These are phyloP conservation scores for Sturmia bella DNA, from an alignment of 2,888 invertebrate species.

Conservation along the genomic window DNA sequence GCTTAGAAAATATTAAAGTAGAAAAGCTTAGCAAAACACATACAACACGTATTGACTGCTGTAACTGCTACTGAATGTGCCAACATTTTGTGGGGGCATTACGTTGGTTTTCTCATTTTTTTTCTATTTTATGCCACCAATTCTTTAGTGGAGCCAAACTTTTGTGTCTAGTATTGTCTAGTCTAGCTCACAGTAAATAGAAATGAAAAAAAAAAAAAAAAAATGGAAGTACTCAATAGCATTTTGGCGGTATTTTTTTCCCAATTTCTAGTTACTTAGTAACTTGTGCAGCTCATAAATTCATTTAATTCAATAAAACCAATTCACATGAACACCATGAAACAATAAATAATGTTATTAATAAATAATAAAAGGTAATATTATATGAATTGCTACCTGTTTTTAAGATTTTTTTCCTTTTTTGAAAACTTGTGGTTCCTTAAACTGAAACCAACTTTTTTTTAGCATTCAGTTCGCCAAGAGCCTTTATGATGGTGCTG, in stretches of 20 bases:
- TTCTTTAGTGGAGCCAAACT: constrained; percentile 59
- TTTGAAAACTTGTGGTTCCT: constrained; percentile 29
- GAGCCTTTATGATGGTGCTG: constrained; percentile 63
- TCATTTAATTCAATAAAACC: constrained; percentile 73
- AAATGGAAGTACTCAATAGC: constrained; percentile 53
- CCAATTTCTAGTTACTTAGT: constrained; percentile 45
- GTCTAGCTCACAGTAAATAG: constrained; percentile 32
- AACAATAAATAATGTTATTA: constrained; percentile 81
- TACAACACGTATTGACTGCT: constrained; percentile 72
- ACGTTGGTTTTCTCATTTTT: constrained; percentile 49
- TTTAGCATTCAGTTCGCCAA: constrained; percentile 39
- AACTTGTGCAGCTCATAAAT: constrained; percentile 69
- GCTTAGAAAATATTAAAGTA: constrained; percentile 67
- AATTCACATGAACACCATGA: constrained; percentile 80
- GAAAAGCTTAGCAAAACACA: constrained; percentile 68
- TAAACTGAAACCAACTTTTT: constrained; percentile 36
- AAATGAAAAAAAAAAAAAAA: too few species aligned
- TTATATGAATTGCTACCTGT: constrained; percentile 73
- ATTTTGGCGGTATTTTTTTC: constrained; percentile 32
- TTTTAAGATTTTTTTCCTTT: constrained; percentile 56
- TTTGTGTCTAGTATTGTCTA: constrained; percentile 41
- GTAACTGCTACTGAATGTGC: constrained; percentile 62
- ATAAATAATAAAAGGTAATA: constrained; percentile 81
- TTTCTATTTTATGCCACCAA: constrained; percentile 51
- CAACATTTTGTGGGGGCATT: constrained; percentile 68